Evolutionary conservation across 2,888 invertebrate species (phyloP).

Genomic region (Tridacna crocea): DNA sequence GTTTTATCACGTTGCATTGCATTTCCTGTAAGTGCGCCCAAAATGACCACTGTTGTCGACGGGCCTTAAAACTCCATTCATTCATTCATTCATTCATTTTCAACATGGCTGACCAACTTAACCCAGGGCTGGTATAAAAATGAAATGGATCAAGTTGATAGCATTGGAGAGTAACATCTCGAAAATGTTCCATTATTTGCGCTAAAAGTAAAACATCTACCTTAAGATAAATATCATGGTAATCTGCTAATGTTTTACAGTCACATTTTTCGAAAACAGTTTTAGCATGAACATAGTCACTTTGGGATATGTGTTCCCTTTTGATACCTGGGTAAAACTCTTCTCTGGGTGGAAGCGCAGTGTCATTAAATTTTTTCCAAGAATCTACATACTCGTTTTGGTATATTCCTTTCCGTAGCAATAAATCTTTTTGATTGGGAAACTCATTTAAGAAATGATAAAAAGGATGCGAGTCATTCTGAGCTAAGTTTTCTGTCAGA

Average conservation of each 20-base stretch:
- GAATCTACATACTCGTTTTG: constrained; percentile 78
- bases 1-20: too few species aligned
- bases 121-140: constrained; percentile 76
- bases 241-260: constrained; percentile 25
- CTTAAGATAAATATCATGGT: constrained; percentile 44
- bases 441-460: constrained; percentile 31
- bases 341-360: constrained; percentile 25
- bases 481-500: too few species aligned
- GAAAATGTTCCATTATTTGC: constrained; percentile 42
- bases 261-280: constrained; percentile 37
- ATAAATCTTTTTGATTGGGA: constrained; percentile 16
- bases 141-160: constrained; percentile 70
- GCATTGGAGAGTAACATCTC: constrained; percentile 17
- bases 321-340: constrained; percentile 61
- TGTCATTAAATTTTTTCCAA: constrained; percentile 31
- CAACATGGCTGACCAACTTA: constrained; percentile 60
- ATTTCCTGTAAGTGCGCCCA: too few species aligned
- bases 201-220: constrained; percentile 36
- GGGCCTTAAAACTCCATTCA: too few species aligned
- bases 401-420: constrained; percentile 76
- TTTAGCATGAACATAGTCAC: constrained; percentile 51
- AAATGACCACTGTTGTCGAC: too few species aligned
- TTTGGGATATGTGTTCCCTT: constrained; percentile 34
- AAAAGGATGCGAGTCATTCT: too few species aligned
- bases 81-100: too few species aligned